A percentile compares a stretch with the other conserved stretches of the same genome.
Evolutionary conservation across 2,888 invertebrate genomes (phyloP).

Genomic region (Drosophila emarginata): DNA sequence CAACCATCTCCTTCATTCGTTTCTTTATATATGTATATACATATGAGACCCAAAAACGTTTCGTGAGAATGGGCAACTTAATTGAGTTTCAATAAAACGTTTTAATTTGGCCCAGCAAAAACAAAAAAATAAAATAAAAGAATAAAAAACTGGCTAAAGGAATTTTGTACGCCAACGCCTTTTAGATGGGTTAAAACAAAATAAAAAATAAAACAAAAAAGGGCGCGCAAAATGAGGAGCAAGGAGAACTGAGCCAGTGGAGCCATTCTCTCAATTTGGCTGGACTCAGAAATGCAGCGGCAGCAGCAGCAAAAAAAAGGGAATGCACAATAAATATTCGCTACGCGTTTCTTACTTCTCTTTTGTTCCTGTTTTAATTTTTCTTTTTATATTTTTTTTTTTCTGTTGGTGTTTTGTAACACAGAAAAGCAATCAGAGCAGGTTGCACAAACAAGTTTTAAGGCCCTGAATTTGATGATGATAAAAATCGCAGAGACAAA

Average conservation of each 20-base stretch:
- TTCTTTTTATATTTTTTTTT: neutral
- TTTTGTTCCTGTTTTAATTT: slow-evolving; percentile 4
- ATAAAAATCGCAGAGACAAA: neutral
- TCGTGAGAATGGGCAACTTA: slow-evolving; percentile 70
- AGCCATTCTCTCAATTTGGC: neutral
- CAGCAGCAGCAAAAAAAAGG: slow-evolving; percentile 61
- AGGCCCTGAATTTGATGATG: slow-evolving; percentile 3
- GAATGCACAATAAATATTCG: slow-evolving; percentile 79
- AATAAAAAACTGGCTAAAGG: slow-evolving; percentile 58
- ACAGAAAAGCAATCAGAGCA: slow-evolving; percentile 74
- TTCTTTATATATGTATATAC: slow-evolving; percentile 1
- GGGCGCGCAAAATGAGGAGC: slow-evolving; percentile 60
- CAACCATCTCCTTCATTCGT: slow-evolving; percentile 12
- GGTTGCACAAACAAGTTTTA: slow-evolving; percentile 68
- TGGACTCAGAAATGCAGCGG: neutral
- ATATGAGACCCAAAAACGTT: slow-evolving; percentile 8
- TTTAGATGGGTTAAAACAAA: slow-evolving; percentile 12
- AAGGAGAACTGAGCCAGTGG: slow-evolving; percentile 33
- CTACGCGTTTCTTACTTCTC: slow-evolving; percentile 53
- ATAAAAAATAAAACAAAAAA: slow-evolving; percentile 31
- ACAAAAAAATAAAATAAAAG: too few relatives aligned
- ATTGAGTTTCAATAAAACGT: slow-evolving; percentile 75
- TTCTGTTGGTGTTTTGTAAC: slow-evolving; percentile 40
- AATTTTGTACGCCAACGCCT: slow-evolving; percentile 76
- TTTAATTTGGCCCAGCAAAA: slow-evolving; percentile 57